Conservation (phyloP, 2,888 invertebrate species). For the Microplitis deprimator region DNA sequence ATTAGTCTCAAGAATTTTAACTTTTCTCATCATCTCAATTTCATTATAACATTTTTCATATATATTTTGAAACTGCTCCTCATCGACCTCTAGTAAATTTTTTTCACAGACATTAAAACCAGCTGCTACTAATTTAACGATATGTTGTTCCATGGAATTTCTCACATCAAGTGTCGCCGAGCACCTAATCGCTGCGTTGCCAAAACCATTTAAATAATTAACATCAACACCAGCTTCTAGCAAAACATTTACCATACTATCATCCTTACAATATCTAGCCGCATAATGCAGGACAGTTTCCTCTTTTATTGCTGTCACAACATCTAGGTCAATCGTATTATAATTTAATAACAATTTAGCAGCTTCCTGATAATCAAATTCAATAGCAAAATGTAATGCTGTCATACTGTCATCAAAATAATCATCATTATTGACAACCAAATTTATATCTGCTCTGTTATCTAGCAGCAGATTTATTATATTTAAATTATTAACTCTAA, state of each 20-base stretch:
- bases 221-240: not conserved
- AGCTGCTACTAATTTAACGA: not conserved
- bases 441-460: not conserved
- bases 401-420: not conserved
- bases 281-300: not conserved
- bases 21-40: not conserved
- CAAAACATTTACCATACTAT: not conserved
- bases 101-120: not conserved
- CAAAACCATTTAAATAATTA: not conserved
- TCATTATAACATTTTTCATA: not conserved
- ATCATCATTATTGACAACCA: not conserved
- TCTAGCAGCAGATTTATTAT: not conserved
- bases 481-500: not conserved
- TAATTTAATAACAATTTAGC: not conserved
- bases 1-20: not conserved
- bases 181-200: not conserved
- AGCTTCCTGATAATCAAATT: not conserved
- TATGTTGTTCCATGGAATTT: not conserved
- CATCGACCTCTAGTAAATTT: no score
- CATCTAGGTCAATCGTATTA: not conserved
- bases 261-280: not conserved
- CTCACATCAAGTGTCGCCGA: not conserved
- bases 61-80: no score
- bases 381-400: not conserved
- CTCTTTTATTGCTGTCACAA: not conserved